Evolutionary conservation across 2,888 invertebrate genomes (phyloP), one percentile per base, ranked within the genome.

Genomic region (Balanococcus diminutus): DNA sequence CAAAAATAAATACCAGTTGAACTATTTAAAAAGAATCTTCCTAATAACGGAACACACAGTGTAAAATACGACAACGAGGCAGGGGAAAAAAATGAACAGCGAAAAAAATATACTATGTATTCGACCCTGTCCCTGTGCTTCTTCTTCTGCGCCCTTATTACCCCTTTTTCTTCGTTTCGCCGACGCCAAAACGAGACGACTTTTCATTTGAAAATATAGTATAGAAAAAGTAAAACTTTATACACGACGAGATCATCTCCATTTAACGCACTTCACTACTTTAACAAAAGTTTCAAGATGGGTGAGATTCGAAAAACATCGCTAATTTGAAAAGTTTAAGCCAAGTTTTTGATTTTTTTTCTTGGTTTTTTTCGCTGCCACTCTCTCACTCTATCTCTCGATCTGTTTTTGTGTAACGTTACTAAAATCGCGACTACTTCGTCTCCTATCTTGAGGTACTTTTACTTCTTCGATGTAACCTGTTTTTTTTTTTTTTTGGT

Each of bases 1-100:
- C 75, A 75, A 75, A 75, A 75, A 75, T 32, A 75, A 75, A 75
- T 75, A 75, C 75, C 75, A 75, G 75, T 75, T 75, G 75, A 75
- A 75, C 75, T 75, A 75, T 75, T 75, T 75, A 32, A 75, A 75
- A 75, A 75, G 75, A 75, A 75, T 75, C 75, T 32, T 32, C 32
- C 75, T 75, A 32, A 75, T 75, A 75, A 75, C 75, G 75, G 19
- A 32, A 75, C 32, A 11, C 4, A n/a, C 9, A 32, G n/a, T 8
- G 31, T n/a, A n/a, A n/a, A 67, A 67, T 31, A 31, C 11, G n/a
- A 9, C 32, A 5, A n/a, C 9, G 75, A 28, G 19, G 75, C 3
- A 51, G 51, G 19, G 19, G 4, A 4, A 51, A 51, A 75, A 32
- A 32, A 32, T 67, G 28, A 67, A 22, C 67, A 25, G 42, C 14